Evolutionary conservation across 2,888 invertebrate genomes (phyloP).

Genomic region (Crepidodera aurea): DNA sequence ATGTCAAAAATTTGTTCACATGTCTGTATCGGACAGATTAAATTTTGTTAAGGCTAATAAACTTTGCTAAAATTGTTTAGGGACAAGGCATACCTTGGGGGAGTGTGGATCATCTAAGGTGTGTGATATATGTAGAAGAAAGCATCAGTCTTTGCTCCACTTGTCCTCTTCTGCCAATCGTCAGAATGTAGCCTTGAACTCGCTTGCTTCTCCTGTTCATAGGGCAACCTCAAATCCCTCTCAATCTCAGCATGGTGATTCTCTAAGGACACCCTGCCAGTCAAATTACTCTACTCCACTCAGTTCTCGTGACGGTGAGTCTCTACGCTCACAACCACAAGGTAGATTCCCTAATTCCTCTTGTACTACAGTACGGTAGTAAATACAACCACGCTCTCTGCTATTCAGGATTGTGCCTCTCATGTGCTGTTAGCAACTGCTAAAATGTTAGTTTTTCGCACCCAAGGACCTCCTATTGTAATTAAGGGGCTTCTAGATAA

Average conservation of each 20-base stretch:
- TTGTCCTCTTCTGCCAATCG: not conserved
- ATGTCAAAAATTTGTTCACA: not conserved
- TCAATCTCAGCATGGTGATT: too few relatives aligned
- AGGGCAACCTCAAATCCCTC: too few relatives aligned
- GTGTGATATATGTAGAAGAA: not conserved
- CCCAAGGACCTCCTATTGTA: not conserved
- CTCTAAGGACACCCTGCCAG: too few relatives aligned
- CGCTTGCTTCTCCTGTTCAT: not conserved
- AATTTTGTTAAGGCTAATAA: not conserved
- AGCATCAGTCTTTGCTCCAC: not conserved
- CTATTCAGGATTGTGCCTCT: not conserved
- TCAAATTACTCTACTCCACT: too few relatives aligned
- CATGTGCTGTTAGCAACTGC: not conserved
- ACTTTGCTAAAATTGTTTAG: conserved; percentile 3
- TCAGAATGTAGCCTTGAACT: not conserved
- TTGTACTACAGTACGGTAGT: too few relatives aligned
- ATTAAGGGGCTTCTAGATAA: not conserved
- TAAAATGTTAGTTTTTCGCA: not conserved
- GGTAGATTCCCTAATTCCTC: too few relatives aligned
- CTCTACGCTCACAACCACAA: too few relatives aligned
- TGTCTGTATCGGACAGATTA: not conserved
- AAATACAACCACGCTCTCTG: not conserved
- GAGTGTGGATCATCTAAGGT: not conserved
- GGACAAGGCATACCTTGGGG: not conserved
- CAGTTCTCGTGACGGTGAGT: too few relatives aligned